Evolutionary conservation across 2,797 vertebrate genomes (phyloP).

Genomic region (Scleropages formosus): DNA sequence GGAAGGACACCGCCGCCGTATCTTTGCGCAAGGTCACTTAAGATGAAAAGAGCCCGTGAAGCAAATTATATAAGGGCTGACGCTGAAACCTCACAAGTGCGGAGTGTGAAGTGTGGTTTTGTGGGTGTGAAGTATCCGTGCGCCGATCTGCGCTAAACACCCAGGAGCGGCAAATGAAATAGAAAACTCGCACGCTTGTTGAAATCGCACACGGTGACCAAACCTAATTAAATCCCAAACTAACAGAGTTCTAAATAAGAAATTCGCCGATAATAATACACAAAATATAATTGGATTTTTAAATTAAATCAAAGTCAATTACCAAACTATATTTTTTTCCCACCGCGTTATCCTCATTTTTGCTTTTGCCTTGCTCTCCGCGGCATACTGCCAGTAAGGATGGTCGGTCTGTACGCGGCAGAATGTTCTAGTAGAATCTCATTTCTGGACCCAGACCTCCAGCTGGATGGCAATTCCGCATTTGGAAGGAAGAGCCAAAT

Average conservation of each 20-base stretch:
- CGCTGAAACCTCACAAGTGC: not conserved
- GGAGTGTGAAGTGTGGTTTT: no score
- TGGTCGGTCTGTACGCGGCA: not conserved
- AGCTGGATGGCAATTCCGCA: not conserved
- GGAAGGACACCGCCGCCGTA: not conserved
- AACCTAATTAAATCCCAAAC: constrained; percentile 16
- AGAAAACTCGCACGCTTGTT: not conserved
- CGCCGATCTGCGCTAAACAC: not conserved
- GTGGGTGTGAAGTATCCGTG: not conserved
- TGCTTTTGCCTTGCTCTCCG: not conserved
- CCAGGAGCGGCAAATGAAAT: not conserved
- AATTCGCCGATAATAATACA: constrained; percentile 12
- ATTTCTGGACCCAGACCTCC: not conserved
- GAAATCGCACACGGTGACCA: not conserved
- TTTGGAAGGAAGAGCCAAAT: not conserved
- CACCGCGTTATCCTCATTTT: no score
- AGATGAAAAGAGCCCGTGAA: not conserved
- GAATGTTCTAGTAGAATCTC: no score
- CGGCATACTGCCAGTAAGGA: not conserved
- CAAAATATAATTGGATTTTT: constrained; percentile 24
- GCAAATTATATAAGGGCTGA: not conserved
- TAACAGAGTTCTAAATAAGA: constrained; percentile 17
- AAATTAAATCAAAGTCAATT: constrained; percentile 26
- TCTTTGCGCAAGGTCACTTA: not conserved
- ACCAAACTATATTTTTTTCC: constrained; percentile 15